These are phyloP conservation scores for Coenobita brevimanus DNA, from an alignment of 1,140 invertebrate species.

Conservation along the genomic window DNA sequence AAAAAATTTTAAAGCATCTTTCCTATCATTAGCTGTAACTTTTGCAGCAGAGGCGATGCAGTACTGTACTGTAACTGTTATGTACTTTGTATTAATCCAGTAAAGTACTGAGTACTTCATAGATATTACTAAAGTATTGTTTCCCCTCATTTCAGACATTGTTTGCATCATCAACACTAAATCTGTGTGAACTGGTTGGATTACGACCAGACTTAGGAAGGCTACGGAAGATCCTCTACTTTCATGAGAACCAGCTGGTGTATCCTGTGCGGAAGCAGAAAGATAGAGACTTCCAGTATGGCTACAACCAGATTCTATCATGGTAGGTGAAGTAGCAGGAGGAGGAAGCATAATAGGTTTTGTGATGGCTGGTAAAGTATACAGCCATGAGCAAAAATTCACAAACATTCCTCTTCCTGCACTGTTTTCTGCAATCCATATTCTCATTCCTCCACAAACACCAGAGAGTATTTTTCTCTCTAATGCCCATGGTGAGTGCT, in stretches of 20 bases:
- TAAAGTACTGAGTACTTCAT: no score
- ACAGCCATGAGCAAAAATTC: no score
- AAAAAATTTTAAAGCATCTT: no score
- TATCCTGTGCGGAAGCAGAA: slow-evolving; percentile 82
- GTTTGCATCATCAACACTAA: slow-evolving; percentile 84
- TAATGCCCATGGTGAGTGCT: no score
- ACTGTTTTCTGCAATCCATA: not conserved
- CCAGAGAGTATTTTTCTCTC: no score
- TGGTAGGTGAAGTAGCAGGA: slow-evolving; percentile 75
- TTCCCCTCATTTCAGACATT: slow-evolving; percentile 75
- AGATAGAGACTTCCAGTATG: slow-evolving; percentile 84
- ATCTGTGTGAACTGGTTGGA: slow-evolving; percentile 81
- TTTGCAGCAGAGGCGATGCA: no score
- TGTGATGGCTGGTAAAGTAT: not conserved
- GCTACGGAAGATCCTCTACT: slow-evolving; percentile 82
- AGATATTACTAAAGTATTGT: no score
- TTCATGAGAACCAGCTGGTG: slow-evolving; percentile 86
- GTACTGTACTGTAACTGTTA: no score
- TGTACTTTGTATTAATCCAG: no score
- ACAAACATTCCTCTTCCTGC: no score
- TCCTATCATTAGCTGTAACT: no score
- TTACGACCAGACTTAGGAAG: slow-evolving; percentile 79
- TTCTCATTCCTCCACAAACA: not conserved
- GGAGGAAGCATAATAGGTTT: not conserved
- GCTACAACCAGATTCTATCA: slow-evolving; percentile 84